Evolutionary conservation across 2,113 vertebrate species (phyloP), one percentile per base, ranked within the genome.

Genomic region (Sylvia atricapilla): DNA sequence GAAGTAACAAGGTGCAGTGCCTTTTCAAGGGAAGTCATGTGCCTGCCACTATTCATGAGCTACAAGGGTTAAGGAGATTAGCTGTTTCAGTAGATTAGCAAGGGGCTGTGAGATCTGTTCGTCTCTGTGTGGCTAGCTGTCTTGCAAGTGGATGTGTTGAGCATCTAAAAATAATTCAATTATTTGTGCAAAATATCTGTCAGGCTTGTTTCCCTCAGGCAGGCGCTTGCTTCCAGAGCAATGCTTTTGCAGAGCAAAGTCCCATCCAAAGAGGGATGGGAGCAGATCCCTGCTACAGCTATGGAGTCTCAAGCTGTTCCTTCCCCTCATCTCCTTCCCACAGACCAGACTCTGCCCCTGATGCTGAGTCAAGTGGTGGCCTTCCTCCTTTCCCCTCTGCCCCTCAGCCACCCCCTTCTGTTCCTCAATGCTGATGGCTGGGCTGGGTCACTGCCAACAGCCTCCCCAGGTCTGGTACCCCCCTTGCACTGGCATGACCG

Each of bases 111-210:
- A 77, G 76, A 89, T 90, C 75, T 74, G 75, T 77, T 83, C 2
- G 0, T 70, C 72, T 90, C 76, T 87, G 10, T 12, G 25, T 91
- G 77, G 80, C 44, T 95, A 91, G 87, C 84, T 89, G 90, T 91
- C 90, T 95, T 90, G 67, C 2, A 33, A 95, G 67, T 87, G 75
- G 82, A 94, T 94, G 78, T 85, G 87, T 88, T 88, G 85, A 95
- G 63, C 82, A 88, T 92, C 93, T 96, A 95, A 96, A 95, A 95
- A 97, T 96, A 96, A 91, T 94, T 82, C 74, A 93, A 66, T 93
- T 89, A 90, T 94, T 93, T 92, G 90, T 67, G 80, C 90, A 94
- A 95, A 96, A 75, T 90, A 92, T 89, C 85, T 59, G 72, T 90
- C 95, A 95, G 79, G 72, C 90, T 84, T 66, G 68, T 90, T 95